Base-by-base conservation (phyloP, 2,113 vertebrate genomes). In the Lutjanus erythropterus region DNA sequence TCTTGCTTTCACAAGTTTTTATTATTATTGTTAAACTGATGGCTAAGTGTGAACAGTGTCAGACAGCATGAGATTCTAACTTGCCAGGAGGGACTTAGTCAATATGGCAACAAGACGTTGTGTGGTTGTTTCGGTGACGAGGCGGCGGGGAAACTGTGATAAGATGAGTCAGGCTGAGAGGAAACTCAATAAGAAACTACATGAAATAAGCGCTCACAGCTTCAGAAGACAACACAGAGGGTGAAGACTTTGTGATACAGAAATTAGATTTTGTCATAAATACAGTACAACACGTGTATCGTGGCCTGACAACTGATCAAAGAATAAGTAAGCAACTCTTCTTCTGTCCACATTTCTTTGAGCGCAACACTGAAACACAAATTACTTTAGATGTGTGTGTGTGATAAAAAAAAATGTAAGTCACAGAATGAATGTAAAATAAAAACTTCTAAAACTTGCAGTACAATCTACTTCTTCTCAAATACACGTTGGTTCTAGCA, bases 131-230 rank as follows among this genome's bases (percentile, higher is more conserved):
- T 23, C 37, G 27, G 55, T n/a, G 56, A 19, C 8, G 8, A 53
- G 23, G 4, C 3, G 52, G n/a, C 2, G 12, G 12, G 8, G 18
- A 67, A 67, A 68, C 61, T 71, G 67, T 68, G 72, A 72, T 49
- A 31, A 44, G 65, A 58, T 68, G 60, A 85, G 10, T 65, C 71
- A 80, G 49, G 21, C 25, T 35, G 50, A 49, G 23, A 60, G 56
- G 33, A 31, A 53, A 62, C 29, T 14, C 41, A 44, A 21, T 8
- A 33, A 14, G n/a, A 55, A 19, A 58, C 16, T 6, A 47, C 29
- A 65, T 15, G 3, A 70, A 53, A 53, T 46, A 58, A 39, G 14
- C 47, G 18, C 6, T 31, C 31, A 14, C 29, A 29, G 65, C 56
- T 70, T 46, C 12, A 44, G 12, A 9, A 14, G 33, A 60, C 55